phyloP scores from a whole-genome alignment of 2,888 invertebrate species.

The Drosophila suboccidentalis region DNA sequence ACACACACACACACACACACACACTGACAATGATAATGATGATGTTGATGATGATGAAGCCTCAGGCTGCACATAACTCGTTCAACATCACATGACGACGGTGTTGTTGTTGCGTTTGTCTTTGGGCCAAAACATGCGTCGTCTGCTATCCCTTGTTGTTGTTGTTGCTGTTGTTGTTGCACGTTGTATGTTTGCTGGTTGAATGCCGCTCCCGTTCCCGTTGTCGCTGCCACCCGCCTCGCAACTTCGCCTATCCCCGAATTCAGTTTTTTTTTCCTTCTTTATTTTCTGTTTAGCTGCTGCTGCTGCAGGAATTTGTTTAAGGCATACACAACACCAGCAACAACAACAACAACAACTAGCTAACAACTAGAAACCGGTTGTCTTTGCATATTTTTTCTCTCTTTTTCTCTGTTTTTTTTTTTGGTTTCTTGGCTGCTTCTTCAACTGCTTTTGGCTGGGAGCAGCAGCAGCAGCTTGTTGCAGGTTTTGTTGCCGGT shows the following conservation, averaged over 20 bases:
- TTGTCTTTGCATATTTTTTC: slow-evolving; percentile 47
- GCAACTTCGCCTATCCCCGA: slow-evolving; percentile 20
- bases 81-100: slow-evolving; percentile 47
- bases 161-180: slow-evolving; percentile 31
- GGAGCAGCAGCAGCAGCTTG: slow-evolving; percentile 7
- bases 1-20: slow-evolving; percentile 10
- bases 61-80: slow-evolving; percentile 52
- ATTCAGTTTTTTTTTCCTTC: slow-evolving; percentile 18
- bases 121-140: slow-evolving; percentile 56
- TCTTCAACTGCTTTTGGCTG: slow-evolving; percentile 18
- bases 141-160: slow-evolving; percentile 22
- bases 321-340: slow-evolving; percentile 32
- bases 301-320: slow-evolving; percentile 56
- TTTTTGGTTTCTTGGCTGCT: slow-evolving; percentile 7
- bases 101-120: slow-evolving; percentile 36
- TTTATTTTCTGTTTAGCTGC: slow-evolving; percentile 27
- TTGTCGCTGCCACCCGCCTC: slow-evolving; percentile 15
- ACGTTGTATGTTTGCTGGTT: slow-evolving; percentile 41
- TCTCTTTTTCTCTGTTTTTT: not conserved
- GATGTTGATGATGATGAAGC: slow-evolving; percentile 35
- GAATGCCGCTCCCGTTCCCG: slow-evolving; percentile 18
- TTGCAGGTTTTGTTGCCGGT: slow-evolving; percentile 9
- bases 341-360: slow-evolving; percentile 16
- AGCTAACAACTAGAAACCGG: slow-evolving; percentile 42
- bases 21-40: slow-evolving; percentile 23